Evolutionary conservation across 2,888 invertebrate species (phyloP).

Genomic region (Biston stratarius): DNA sequence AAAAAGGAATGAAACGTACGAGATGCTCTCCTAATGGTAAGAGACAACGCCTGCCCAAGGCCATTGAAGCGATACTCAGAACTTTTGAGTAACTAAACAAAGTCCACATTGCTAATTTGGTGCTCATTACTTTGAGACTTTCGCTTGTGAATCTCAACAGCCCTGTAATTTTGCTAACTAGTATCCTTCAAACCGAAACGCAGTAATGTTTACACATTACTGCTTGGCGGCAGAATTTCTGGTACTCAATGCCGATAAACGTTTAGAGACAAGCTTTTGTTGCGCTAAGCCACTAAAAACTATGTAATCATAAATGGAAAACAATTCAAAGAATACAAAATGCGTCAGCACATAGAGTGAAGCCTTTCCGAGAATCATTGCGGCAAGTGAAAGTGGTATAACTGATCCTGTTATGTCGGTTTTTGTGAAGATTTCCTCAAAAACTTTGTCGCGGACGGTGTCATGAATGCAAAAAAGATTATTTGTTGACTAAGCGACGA

Average conservation of each 20-base stretch:
- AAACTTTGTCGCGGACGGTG: constrained; percentile 4
- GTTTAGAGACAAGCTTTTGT: constrained; percentile 33
- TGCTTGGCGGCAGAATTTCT: too few species aligned
- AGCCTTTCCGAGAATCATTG: constrained; percentile 10
- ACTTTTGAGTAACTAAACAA: too few species aligned
- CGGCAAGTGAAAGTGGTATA: constrained; percentile 25
- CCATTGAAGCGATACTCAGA: too few species aligned
- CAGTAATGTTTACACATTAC: too few species aligned
- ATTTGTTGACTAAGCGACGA: constrained; percentile 1
- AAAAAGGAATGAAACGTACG: too few species aligned
- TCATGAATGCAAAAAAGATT: constrained; percentile 9
- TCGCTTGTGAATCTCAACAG: too few species aligned
- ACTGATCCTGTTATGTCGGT: constrained; percentile 24
- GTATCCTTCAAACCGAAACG: too few species aligned
- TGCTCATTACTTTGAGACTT: too few species aligned
- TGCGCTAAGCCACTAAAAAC: constrained; percentile 38
- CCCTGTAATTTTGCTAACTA: too few species aligned
- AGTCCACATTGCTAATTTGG: too few species aligned
- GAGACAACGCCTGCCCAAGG: too few species aligned
- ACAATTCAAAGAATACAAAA: constrained; percentile 35
- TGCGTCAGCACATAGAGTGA: constrained; percentile 24
- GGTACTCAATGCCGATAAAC: background rate
- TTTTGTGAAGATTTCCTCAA: constrained; percentile 28
- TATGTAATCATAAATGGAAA: constrained; percentile 35
- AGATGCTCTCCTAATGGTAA: too few species aligned